Percentiles rank a stretch among this genome's conserved stretches.
phyloP scores from a whole-genome alignment of 2,888 invertebrate genomes.

The Crepidodera aurea region DNA sequence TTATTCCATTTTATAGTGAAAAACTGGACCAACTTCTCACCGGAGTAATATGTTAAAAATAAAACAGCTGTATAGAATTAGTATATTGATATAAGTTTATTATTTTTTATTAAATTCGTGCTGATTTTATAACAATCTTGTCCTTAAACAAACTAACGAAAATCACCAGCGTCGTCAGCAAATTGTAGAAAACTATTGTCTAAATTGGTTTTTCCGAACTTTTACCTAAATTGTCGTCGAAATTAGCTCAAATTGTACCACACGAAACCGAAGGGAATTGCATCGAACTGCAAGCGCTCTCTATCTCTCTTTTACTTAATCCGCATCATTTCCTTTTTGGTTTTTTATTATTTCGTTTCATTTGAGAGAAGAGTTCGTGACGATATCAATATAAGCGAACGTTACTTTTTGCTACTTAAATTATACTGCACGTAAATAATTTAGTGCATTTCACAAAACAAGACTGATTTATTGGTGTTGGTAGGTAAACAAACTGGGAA shows the following conservation, averaged over 20 bases:
- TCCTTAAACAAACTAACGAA: neutral
- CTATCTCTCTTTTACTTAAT: slow-evolving; percentile 5
- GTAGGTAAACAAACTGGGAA: neutral
- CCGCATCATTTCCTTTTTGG: slow-evolving; percentile 9
- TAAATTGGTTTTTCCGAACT: slow-evolving; percentile 17
- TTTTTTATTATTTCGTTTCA: slow-evolving; percentile 28
- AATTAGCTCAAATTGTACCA: slow-evolving; percentile 29
- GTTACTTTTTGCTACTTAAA: slow-evolving; percentile 24
- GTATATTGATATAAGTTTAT: too few relatives aligned
- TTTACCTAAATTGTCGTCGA: slow-evolving; percentile 19
- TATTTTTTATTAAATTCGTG: too few relatives aligned
- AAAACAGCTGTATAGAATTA: too few relatives aligned
- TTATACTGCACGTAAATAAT: slow-evolving; percentile 32
- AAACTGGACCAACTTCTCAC: too few relatives aligned
- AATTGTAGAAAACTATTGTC: slow-evolving; percentile 18
- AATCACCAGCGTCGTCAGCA: neutral
- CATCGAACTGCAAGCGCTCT: slow-evolving; percentile 24
- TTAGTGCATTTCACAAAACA: slow-evolving; percentile 23
- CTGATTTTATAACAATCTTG: slow-evolving; percentile 1
- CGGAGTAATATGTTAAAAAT: too few relatives aligned
- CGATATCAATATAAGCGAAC: slow-evolving; percentile 33
- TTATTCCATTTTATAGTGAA: too few relatives aligned
- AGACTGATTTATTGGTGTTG: slow-evolving; percentile 15
- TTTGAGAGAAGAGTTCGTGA: slow-evolving; percentile 27
- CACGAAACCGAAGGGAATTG: slow-evolving; percentile 25